Evolutionary conservation across 2,113 vertebrate species (phyloP), one percentile per base, ranked within the genome.

Genomic region (Scopus umbretta): DNA sequence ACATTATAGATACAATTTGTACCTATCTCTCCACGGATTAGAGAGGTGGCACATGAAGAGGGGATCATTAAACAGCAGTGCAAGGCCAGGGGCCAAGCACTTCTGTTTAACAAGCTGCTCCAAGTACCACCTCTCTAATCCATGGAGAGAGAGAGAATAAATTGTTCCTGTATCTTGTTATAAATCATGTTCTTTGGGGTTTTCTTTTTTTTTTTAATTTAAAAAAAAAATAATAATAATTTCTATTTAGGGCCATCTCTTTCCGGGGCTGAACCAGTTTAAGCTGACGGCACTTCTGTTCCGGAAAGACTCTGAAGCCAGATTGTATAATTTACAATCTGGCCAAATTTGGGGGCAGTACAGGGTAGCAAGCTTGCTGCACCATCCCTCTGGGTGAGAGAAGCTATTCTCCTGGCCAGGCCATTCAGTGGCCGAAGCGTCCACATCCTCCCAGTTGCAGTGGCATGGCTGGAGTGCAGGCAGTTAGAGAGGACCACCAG

Each of bases 1-100:
- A 98, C 98, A 98, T 98, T 98, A 98, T 98, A 98, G 98, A 98
- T 97, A 98, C 98, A 98, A 98, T 98, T 98, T 98, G 98, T 98
- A 97, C 97, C 97, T 97, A 98, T 97, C 95, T 98, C 97, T 98
- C 97, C 72, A 94, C 95, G 98, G 98, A 98, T 98, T 98, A 98
- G 97, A 98, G 97, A 98, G 98, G 98, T 98, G 97, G 97, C 97
- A 98, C 97, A 96, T 36, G 96, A 98, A 96, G 96, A 98, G 98
- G 96, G 98, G 98, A 97, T 98, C 98, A 98, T 98, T 98, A 98
- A 98, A 97, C 98, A 98, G 97, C 97, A 97, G 93, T 86, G 70
- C 92, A 96, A 98, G 98, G 98, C 97, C 97, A 98, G 94, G 98
- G 98, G 98, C 97, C 98, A 98, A 98, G 97, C 98, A 98, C 98